Base-by-base conservation (phyloP, 2,888 invertebrate species). In the Stenurella melanura region DNA sequence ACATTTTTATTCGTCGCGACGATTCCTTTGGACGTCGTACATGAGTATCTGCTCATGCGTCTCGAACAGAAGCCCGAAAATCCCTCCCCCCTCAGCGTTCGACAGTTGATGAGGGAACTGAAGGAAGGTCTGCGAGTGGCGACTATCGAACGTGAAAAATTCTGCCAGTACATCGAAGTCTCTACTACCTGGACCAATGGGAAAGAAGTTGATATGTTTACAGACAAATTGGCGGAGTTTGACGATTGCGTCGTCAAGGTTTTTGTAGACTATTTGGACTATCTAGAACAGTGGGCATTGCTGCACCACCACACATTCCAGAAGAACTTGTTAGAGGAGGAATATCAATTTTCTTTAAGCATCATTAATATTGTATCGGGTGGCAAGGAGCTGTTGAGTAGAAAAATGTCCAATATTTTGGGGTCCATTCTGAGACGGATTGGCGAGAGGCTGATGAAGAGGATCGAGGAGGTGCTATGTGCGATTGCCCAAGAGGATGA, bases 121-220 rank as follows among this genome's bases (percentile, higher is more conserved):
- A 95, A 97, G 78, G 98, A 98, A 85, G 97, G 97, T 0, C 90
- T 98, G 72, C 94, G 94, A 84, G 93, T 97, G 64, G 96, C 97
- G 15, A 93, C 96, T 57, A 92, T 94, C 74, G 95, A 96, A 89
- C 94, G 97, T 15, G 93, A 95, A 84, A 93, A 95, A 85, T 72
- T 80, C 10, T 69, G 76, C 15, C 74, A 71, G 71, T 83, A 78
- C 69, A 71, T 71, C 26, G 67, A 76, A 57, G 69, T 80, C 0
- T 79, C 80, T 64, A 89, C 92, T 81, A 88, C 90, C 12, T 92
- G 91, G 18, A 91, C 90, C 77, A 90, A 90, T 74, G 81, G 90
- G 58, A 87, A 90, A 78, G 85, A 90, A 78, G 85, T 89, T 18
- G 89, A 90, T 19, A 90, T 91, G 60, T 92, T 94, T 83, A 90